Conservation (phyloP, 92 coral and sea anemone species). For the Palythoa caribaeorum region DNA sequence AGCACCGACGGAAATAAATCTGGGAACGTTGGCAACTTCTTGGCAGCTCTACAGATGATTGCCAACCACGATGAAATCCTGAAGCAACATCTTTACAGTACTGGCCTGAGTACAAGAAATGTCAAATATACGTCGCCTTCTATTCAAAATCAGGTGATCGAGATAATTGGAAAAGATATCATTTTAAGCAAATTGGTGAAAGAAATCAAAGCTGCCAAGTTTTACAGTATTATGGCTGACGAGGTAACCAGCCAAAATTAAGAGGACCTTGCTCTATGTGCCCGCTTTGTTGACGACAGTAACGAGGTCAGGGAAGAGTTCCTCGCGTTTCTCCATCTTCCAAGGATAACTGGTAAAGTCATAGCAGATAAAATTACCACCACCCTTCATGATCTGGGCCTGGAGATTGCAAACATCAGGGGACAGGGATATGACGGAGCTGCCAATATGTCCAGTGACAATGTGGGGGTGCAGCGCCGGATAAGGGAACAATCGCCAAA, state of each 20-base stretch:
- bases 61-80: constrained; percentile 40
- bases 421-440: constrained; percentile 76
- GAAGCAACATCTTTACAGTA: constrained; percentile 26
- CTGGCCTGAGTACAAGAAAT: constrained; percentile 32
- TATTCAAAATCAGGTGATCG: constrained; percentile 40
- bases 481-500: constrained; percentile 58
- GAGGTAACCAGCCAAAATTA: constrained; percentile 63
- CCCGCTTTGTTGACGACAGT: constrained; percentile 40
- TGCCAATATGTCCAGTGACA: constrained; percentile 58
- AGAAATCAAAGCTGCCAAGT: constrained; percentile 42
- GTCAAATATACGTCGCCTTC: constrained; percentile 22
- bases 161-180: constrained; percentile 13
- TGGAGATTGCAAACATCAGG: constrained; percentile 48
- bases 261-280: constrained; percentile 51
- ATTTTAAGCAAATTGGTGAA: not conserved
- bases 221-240: constrained; percentile 55
- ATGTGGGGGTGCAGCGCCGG: constrained; percentile 52
- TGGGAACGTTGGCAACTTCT: constrained; percentile 52
- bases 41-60: constrained; percentile 36
- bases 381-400: constrained; percentile 49
- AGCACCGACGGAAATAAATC: not conserved
- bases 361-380: constrained; percentile 34
- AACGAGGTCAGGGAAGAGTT: constrained; percentile 55
- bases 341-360: constrained; percentile 46
- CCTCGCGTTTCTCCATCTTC: constrained; percentile 28